A percentile compares a stretch with the other conserved stretches of the same genome.
These are phyloP conservation scores for Cephus cinctus DNA, from an alignment of 1,140 invertebrate species.

Conservation along the genomic window DNA sequence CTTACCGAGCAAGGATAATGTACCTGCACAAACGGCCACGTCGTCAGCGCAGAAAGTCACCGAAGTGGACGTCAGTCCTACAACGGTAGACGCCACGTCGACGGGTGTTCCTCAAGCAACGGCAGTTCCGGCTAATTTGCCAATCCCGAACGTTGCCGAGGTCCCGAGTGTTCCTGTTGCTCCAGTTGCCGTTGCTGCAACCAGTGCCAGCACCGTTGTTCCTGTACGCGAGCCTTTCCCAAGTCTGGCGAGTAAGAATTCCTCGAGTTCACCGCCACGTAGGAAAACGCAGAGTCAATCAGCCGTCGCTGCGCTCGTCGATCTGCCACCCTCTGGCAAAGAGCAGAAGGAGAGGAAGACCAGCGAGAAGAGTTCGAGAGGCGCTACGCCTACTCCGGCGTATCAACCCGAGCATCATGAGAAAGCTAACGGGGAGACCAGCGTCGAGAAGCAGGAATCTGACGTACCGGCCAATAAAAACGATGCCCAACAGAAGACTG, in stretches of 20 bases:
- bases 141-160: constrained; percentile 27
- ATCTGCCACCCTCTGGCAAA: constrained; percentile 22
- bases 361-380: constrained; percentile 33
- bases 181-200: constrained; percentile 5
- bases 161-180: constrained; percentile 12
- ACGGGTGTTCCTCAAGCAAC: constrained; percentile 2
- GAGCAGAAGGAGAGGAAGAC: constrained; percentile 37
- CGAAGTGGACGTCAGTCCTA: constrained; percentile 5
- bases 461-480: constrained; percentile 21
- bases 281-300: constrained; percentile 34
- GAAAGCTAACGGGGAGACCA: constrained; percentile 39
- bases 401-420: constrained; percentile 31
- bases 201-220: constrained; percentile 8
- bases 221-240: constrained; percentile 33
- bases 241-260: constrained; percentile 26
- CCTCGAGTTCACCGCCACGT: constrained; percentile 40
- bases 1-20: constrained; percentile 30
- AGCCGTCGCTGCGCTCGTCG: constrained; percentile 10
- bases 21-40: constrained; percentile 25
- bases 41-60: too few relatives aligned
- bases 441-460: constrained; percentile 27
- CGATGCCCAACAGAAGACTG: constrained; percentile 30
- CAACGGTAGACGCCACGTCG: constrained; percentile 3
- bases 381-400: constrained; percentile 24
- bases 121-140: constrained; percentile 4